Conservation (phyloP, 2,888 invertebrate species). For the Teleogryllus oceanicus region DNA sequence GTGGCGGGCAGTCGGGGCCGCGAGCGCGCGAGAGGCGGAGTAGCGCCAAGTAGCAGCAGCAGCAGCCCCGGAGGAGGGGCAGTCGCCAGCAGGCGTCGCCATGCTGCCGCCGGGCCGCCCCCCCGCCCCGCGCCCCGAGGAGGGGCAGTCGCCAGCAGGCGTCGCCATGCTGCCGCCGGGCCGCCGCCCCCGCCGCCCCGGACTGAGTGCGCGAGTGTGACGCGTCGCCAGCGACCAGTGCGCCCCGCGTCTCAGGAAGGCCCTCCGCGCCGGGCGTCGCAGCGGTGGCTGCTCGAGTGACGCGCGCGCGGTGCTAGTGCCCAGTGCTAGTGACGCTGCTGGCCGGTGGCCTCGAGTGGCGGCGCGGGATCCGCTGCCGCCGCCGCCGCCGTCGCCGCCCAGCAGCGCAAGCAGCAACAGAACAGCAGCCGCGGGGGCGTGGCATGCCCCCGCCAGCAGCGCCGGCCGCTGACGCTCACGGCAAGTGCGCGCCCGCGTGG, state of each 20-base stretch:
- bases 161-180: background rate
- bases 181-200: background rate
- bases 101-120: background rate
- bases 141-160: background rate
- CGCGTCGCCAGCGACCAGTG: too few species aligned
- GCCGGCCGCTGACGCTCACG: background rate
- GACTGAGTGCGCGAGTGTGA: too few species aligned
- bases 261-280: background rate
- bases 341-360: background rate
- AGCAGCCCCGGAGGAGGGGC: background rate
- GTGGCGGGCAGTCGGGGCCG: background rate
- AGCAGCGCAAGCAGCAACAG: background rate
- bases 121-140: background rate
- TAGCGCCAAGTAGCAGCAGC: background rate
- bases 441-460: background rate
- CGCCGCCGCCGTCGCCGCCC: background rate
- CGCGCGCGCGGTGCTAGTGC: background rate
- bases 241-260: background rate
- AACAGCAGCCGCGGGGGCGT: background rate
- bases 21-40: background rate
- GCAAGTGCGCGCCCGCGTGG: background rate
- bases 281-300: too few species aligned
- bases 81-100: background rate
- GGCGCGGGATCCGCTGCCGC: background rate
- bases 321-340: background rate